phyloP scores from a whole-genome alignment of 2,888 invertebrate species.

The Phyllotreta striolata region DNA sequence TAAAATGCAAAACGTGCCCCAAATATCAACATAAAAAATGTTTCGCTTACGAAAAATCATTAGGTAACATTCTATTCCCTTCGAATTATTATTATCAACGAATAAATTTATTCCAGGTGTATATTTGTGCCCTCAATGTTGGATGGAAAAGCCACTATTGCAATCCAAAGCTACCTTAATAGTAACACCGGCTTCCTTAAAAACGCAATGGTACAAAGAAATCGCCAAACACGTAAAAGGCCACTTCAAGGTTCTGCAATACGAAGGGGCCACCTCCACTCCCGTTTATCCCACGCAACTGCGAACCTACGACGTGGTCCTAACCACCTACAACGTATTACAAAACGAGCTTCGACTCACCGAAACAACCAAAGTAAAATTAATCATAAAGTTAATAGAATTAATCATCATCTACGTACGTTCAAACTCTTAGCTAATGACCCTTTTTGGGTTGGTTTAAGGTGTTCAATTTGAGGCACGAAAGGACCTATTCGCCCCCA shows the following conservation, averaged over 20 bases:
- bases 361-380: slow-evolving; percentile 60
- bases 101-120: slow-evolving; percentile 45
- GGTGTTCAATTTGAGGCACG: slow-evolving; percentile 53
- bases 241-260: slow-evolving; percentile 64
- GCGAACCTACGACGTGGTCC: slow-evolving; percentile 72
- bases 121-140: slow-evolving; percentile 74
- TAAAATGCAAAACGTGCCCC: slow-evolving; percentile 67
- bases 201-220: slow-evolving; percentile 77
- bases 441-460: slow-evolving; percentile 29
- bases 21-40: slow-evolving; percentile 72
- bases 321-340: slow-evolving; percentile 75
- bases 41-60: slow-evolving; percentile 58
- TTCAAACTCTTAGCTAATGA: slow-evolving; percentile 13
- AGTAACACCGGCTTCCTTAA: slow-evolving; percentile 73
- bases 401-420: not conserved
- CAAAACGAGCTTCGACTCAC: slow-evolving; percentile 70
- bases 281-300: slow-evolving; percentile 71
- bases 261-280: slow-evolving; percentile 62
- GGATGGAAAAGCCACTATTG: slow-evolving; percentile 63
- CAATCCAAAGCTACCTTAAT: slow-evolving; percentile 73
- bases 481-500: slow-evolving; percentile 70
- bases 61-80: slow-evolving; percentile 5
- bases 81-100: slow-evolving; percentile 53
- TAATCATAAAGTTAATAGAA: too few relatives aligned
- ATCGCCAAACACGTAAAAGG: slow-evolving; percentile 68